These are phyloP conservation scores for Camponotus pennsylvanicus DNA, from an alignment of 1,140 invertebrate species.

Conservation along the genomic window DNA sequence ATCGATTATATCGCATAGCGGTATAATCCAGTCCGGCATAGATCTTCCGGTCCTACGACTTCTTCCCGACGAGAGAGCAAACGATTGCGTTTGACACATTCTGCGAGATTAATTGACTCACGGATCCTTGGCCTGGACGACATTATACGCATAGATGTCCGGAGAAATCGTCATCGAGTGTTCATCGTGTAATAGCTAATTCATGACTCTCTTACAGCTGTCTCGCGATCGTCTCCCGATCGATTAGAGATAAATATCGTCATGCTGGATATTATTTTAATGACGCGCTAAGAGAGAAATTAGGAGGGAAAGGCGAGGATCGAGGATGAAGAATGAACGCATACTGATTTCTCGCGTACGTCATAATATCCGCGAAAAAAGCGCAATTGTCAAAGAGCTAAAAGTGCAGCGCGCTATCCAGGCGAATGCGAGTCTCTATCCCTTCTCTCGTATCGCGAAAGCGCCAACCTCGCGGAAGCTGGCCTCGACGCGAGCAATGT, in stretches of 20 bases:
- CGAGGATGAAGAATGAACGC: neutral
- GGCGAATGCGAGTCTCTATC: slow-evolving; percentile 49
- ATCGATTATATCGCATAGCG: slow-evolving; percentile 37
- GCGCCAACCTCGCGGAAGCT: slow-evolving; percentile 78
- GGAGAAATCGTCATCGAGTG: slow-evolving; percentile 1
- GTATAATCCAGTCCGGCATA: slow-evolving; percentile 32
- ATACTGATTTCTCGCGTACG: slow-evolving; percentile 2
- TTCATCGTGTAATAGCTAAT: neutral
- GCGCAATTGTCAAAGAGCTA: slow-evolving; percentile 22
- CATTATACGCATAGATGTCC: slow-evolving; percentile 20
- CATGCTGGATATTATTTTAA: neutral
- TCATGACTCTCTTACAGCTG: neutral
- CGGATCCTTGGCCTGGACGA: neutral
- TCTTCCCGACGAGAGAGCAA: neutral
- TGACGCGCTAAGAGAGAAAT: too few relatives aligned
- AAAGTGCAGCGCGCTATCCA: slow-evolving; percentile 49
- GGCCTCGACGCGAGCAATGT: slow-evolving; percentile 80
- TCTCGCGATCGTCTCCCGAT: neutral
- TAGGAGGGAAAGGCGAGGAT: too few relatives aligned
- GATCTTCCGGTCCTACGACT: slow-evolving; percentile 44
- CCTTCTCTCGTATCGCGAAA: slow-evolving; percentile 50
- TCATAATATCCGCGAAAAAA: slow-evolving; percentile 23
- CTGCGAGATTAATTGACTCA: slow-evolving; percentile 57
- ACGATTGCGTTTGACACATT: slow-evolving; percentile 60
- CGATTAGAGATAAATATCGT: neutral